Percentiles rank a stretch among this genome's conserved stretches.
Conservation (phyloP, 2,888 invertebrate genomes). For the Pyrocoelia pectoralis region DNA sequence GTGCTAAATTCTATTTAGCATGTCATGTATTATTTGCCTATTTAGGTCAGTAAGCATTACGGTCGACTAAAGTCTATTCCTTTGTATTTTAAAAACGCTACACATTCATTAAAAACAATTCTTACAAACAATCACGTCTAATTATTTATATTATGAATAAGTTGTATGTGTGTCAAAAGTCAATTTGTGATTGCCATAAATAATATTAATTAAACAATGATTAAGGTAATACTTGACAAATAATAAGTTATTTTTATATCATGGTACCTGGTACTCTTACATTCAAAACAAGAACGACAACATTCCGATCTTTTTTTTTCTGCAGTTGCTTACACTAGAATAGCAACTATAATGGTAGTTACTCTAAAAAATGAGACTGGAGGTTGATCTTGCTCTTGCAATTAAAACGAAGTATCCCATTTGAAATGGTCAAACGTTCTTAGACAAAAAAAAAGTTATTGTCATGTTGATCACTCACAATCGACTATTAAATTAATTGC, state of each 20-base stretch:
- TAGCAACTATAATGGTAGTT: conserved; percentile 25
- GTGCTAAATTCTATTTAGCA: conserved; percentile 1
- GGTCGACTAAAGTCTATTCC: conserved; percentile 16
- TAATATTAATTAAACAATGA: background rate
- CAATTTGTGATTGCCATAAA: background rate
- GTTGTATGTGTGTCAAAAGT: background rate
- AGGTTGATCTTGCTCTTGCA: conserved; percentile 18
- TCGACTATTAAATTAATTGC: too few species aligned
- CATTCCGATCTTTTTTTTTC: conserved; percentile 22
- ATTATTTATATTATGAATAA: conserved; percentile 3
- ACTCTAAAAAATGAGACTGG: conserved; percentile 25
- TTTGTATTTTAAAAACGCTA: background rate
- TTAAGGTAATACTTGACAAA: background rate
- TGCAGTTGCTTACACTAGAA: conserved; percentile 17
- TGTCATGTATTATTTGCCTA: conserved; percentile 3
- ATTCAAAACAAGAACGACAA: conserved; percentile 25
- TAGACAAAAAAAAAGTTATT: too few species aligned
- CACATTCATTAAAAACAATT: background rate
- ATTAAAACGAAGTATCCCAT: background rate
- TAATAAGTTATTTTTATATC: background rate
- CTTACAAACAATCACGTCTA: background rate
- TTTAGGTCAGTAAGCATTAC: conserved; percentile 25
- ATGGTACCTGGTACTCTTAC: conserved; percentile 7
- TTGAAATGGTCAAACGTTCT: too few species aligned
- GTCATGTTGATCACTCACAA: too few species aligned